Base-by-base conservation (phyloP, 2,888 invertebrate genomes). In the Drosophila pseudotakahashii region DNA sequence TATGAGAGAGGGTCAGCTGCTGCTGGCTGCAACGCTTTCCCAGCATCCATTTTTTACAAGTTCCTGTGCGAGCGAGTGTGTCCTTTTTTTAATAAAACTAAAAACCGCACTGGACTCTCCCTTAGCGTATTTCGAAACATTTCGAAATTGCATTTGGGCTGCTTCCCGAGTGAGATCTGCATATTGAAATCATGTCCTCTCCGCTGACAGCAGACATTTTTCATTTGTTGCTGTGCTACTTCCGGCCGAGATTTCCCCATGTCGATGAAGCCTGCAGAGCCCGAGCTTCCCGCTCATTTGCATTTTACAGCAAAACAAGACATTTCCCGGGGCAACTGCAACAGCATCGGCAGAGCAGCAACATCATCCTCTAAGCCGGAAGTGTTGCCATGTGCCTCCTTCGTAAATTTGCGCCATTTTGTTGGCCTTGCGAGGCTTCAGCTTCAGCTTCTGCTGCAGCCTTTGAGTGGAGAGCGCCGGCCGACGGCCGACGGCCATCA, bases 371-470 rank as follows among this genome's bases (percentile, higher is more conserved):
- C 53, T 44, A 63, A 73, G 64, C 80, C 86, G 82, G 82, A 82
- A 88, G 75, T 82, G 86, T 77, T 77, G 78, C 76, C 81, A 55
- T 76, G 73, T 78, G 78, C 75, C 78, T 63, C 71, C 78, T 68
- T 69, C 75, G 75, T 75, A 73, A 72, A 80, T 83, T 87, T 84
- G 81, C 62, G 55, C 70, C 77, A 73, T 79, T 79, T 78, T 69
- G 72, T 63, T 69, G 84, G 60, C 78, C 64, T 77, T 72, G 69
- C 39, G 3, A 44, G 51, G 36, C 37, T 42, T 39, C 23, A 16
- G 47, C 59, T 48, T 1, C 30, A 42, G 36, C 36, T 48, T 1
- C 32, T 36, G 30, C 36, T 42, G 34, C 23, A 16, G 47, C 59
- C 54, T 16, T 45, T 72, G 51, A 75, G 61, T 66, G 47, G 7